Percentiles rank a stretch among this genome's conserved stretches.
phyloP scores from a whole-genome alignment of 2,113 vertebrate genomes.

The Prinia subflava region DNA sequence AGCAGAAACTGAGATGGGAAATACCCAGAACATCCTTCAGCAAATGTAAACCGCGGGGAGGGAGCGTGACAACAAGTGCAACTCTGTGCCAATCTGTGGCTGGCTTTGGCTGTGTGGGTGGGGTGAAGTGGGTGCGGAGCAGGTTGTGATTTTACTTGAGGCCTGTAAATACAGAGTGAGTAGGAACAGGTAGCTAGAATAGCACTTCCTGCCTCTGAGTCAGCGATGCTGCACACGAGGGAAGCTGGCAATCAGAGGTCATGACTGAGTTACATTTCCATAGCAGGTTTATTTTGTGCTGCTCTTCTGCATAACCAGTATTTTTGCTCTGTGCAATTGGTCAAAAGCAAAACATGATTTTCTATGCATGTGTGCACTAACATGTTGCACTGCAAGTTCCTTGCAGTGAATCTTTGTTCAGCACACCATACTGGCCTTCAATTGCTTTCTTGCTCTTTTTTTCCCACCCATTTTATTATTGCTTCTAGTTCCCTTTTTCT shows the following conservation, averaged over 20 bases:
- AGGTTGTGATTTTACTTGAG: not conserved
- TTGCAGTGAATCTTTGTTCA: not conserved
- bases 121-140: not conserved
- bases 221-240: not conserved
- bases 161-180: not conserved
- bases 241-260: not conserved
- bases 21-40: not conserved
- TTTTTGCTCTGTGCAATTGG: not conserved
- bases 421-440: not conserved
- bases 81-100: not conserved
- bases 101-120: not conserved
- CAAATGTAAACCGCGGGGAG: not conserved
- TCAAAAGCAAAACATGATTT: not conserved
- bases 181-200: not conserved
- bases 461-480: not conserved
- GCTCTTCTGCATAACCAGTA: not conserved
- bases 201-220: not conserved
- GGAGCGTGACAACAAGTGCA: not conserved
- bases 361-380: not conserved
- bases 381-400: not conserved
- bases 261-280: not conserved
- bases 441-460: not conserved
- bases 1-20: constrained; percentile 58
- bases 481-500: not conserved
- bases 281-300: not conserved